Conservation (phyloP, 2,113 vertebrate genomes). For the Cottus gobio region DNA sequence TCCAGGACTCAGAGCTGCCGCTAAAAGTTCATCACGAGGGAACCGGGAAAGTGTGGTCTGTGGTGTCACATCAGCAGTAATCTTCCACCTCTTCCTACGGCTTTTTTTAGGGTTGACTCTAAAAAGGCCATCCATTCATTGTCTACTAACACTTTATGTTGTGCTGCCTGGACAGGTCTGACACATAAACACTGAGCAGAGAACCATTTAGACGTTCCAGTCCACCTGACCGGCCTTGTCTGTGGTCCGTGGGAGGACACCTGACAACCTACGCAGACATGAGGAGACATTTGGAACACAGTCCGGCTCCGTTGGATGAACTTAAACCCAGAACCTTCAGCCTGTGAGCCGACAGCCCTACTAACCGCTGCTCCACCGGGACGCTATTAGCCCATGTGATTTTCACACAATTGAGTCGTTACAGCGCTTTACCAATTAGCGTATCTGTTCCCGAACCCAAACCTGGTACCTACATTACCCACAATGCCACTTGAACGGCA, state of each 20-base stretch:
- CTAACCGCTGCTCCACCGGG: background rate
- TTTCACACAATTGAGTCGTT: background rate
- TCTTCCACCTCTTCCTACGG: background rate
- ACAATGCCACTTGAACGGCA: background rate
- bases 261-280: background rate
- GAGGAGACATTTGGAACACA: background rate
- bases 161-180: background rate
- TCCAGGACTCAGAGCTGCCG: constrained; percentile 9
- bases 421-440: no score
- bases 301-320: background rate
- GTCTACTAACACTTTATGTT: background rate
- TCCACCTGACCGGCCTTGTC: background rate
- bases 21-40: background rate
- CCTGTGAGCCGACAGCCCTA: background rate
- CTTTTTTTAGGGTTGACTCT: background rate
- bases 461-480: background rate
- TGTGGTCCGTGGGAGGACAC: background rate
- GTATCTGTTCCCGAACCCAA: background rate
- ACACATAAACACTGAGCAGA: background rate
- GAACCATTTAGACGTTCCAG: background rate
- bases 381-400: no score
- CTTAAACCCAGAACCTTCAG: background rate
- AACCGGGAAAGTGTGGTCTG: background rate
- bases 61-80: background rate
- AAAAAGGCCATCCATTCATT: background rate